Percentiles rank a stretch among this genome's conserved stretches.
These are phyloP conservation scores for Oenanthe oenanthe DNA, from an alignment of 2,113 vertebrate genomes.

Conservation along the genomic window DNA sequence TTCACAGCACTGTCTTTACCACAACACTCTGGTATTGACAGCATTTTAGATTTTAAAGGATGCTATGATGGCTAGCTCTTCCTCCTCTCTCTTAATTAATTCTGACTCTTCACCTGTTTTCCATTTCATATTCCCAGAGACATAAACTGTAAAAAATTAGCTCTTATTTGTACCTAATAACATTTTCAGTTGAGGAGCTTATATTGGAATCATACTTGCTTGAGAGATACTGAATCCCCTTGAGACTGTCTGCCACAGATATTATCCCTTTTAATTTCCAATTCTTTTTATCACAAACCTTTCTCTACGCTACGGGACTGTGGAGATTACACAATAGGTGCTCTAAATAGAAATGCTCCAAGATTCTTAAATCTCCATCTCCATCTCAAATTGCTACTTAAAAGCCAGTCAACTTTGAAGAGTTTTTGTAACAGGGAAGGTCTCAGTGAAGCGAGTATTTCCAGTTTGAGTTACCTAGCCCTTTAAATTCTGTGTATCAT, in stretches of 20 bases:
- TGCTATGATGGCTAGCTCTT: neutral
- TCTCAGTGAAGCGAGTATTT: neutral
- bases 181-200: conserved; percentile 39
- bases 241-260: conserved; percentile 56
- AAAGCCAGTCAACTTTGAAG: conserved; percentile 19
- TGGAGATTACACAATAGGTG: conserved; percentile 42
- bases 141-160: conserved; percentile 65
- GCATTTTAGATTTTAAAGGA: neutral
- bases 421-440: neutral
- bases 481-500: conserved; percentile 44
- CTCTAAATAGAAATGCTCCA: conserved; percentile 36
- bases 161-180: conserved; percentile 66
- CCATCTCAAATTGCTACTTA: conserved; percentile 50
- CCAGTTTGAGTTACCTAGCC: neutral
- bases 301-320: neutral
- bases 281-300: conserved; percentile 63
- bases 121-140: conserved; percentile 48
- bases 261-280: conserved; percentile 67
- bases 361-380: conserved; percentile 46
- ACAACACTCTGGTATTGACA: neutral
- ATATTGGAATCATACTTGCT: conserved; percentile 55
- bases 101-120: conserved; percentile 51
- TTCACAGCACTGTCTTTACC: neutral
- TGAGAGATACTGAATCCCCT: conserved; percentile 43
- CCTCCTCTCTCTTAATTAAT: conserved; percentile 37